Base-by-base conservation (phyloP, 2,888 invertebrate genomes). In the Calliopum simillimum region DNA sequence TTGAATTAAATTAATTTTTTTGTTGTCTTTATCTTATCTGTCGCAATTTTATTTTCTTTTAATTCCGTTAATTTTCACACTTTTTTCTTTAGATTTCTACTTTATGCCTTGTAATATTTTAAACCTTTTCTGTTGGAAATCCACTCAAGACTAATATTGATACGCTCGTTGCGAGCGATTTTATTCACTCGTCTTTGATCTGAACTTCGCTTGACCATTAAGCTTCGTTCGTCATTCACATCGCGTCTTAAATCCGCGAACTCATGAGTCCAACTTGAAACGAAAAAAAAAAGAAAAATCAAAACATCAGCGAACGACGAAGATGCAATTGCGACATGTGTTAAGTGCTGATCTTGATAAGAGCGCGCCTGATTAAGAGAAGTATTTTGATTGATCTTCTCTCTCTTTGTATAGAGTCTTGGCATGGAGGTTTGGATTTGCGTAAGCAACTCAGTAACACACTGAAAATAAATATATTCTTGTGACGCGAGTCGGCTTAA, bases 71-170 rank as follows among this genome's bases (percentile, higher is more conserved):
- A 25, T 44, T 49, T 14, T 33, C 16, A 3, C n/a, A 49, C 49
- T 16, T 49, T 16, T 4, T 16, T 33, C 6, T 49, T 44, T 19
- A 51, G 53, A 43, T 44, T 55, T 2, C 44, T 47, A 44, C 12
- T 46, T 25, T n/a, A 55, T 49, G 41, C 16, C 47, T 21, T 41
- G 8, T 47, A 16, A 51, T 55, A 43, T 61, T n/a, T 61, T 66
- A 41, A 51, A 58, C 21, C 25, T 63, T 69, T 59, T 69, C 71
- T 64, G 70, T 77, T 74, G 78, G 75, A 79, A 72, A 63, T 55
- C 76, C 76, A 63, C 75, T 74, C 72, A 73, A 74, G 66, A 83
- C 82, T 83, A 79, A 83, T 67, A 69, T 59, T 73, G 72, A 76
- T 76, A 74, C 72, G 76, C 71, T 76, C 76, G 67, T 56, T 64